Base-by-base conservation (phyloP, 2,888 invertebrate species). In the Chaetoderma sp. region DNA sequence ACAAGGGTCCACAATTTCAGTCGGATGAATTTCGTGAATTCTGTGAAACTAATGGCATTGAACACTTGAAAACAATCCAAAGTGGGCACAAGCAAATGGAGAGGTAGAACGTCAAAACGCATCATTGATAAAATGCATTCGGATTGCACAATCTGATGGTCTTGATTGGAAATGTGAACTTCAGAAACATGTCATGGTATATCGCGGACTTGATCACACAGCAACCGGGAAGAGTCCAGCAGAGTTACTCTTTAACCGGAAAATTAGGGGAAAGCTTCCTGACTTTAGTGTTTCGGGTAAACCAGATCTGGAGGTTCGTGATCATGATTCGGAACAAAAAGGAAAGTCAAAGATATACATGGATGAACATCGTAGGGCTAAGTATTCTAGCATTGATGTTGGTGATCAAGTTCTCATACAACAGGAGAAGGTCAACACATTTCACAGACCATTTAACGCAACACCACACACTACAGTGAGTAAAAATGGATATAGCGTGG, bases 81-180 rank as follows among this genome's bases (percentile, higher is more conserved):
- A 65, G 16, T 66, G 69, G 67, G 66, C 67, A 3, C 63, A 65
- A 8, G 72, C 70, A 6, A 74, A 70, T 25, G 72, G 70, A 0
- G 67, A 72, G 50, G 63, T 73, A 0, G 70, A 71, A 52, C 8
- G 65, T 0, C 74, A 72, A 45, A 72, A 71, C 36, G 10, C 60
- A 4, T 66, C 68, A 21, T 18, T 72, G 1, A 10, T 72, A 55
- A 74, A 71, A 59, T 44, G 71, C 0, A 36, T 74, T 1, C 18
- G 60, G 42, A 74, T 71, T 5, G 52, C 69, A 2, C 65, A 70
- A 21, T 57, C 47, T 1, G 56, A 70, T 23, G 28, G 30, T 1
- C 18, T 27, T 13, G 32, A 59, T 36, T 66, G 59, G 68, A 39
- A 32, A 23, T 13, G 25, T 0, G 68, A 68, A 28, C 39, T 68